Percentiles rank a stretch among this genome's conserved stretches.
These are phyloP conservation scores for Eupsilia transversa DNA, from an alignment of 2,888 invertebrate genomes.

Conservation along the genomic window DNA sequence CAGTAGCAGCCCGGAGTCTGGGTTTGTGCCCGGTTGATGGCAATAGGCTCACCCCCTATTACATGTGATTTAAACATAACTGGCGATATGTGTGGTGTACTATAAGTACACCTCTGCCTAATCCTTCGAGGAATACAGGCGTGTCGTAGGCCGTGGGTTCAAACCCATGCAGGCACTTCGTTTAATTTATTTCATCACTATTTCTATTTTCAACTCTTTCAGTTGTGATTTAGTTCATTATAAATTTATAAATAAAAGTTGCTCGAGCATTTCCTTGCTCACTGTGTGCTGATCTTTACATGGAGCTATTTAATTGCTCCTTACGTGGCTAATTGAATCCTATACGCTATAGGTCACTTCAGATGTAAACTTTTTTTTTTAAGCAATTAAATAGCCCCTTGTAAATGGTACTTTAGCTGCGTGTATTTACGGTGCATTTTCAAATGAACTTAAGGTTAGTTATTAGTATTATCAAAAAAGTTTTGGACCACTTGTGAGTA, in stretches of 20 bases:
- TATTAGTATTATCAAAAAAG: background rate
- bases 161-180: too few species aligned
- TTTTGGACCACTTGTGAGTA: background rate
- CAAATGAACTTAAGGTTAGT: background rate
- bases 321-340: background rate
- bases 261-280: background rate
- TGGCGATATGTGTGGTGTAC: too few species aligned
- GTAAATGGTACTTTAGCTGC: background rate
- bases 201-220: background rate
- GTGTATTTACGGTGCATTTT: conserved; percentile 23
- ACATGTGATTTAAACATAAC: too few species aligned
- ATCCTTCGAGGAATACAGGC: too few species aligned
- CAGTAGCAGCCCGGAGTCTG: too few species aligned
- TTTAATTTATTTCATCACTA: background rate
- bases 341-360: too few species aligned
- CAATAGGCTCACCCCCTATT: too few species aligned
- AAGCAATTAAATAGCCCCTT: background rate
- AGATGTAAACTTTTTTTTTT: background rate
- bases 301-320: background rate
- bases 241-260: background rate
- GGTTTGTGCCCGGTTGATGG: too few species aligned
- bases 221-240: background rate
- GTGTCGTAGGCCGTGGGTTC: too few species aligned
- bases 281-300: background rate
- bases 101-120: too few species aligned